Conservation (phyloP, 2,113 vertebrate genomes). For the Anarhynchus alexandrinus region DNA sequence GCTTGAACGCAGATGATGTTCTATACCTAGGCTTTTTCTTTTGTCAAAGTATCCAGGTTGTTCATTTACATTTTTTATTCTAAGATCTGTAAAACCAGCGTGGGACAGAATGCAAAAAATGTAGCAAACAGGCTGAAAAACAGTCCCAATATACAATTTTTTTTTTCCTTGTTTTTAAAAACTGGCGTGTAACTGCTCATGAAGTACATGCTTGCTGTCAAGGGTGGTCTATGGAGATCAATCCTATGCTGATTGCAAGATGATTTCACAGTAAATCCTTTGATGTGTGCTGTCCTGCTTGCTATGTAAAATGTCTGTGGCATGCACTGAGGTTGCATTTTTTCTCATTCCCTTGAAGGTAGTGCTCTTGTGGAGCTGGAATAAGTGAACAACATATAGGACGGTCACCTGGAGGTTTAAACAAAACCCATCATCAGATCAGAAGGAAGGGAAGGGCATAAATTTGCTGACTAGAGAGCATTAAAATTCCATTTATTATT, state of each 20-base stretch:
- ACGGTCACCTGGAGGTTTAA: constrained; percentile 52
- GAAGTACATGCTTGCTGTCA: constrained; percentile 73
- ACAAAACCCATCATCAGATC: not conserved
- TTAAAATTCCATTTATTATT: not conserved
- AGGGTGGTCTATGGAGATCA: constrained; percentile 53
- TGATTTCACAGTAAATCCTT: constrained; percentile 61
- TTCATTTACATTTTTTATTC: constrained; percentile 57
- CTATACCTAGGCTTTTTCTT: constrained; percentile 58
- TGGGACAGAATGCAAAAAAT: constrained; percentile 75
- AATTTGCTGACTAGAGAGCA: not conserved
- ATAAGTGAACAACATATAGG: constrained; percentile 63
- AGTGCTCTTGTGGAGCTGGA: constrained; percentile 59
- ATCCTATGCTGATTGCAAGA: constrained; percentile 55
- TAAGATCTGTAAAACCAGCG: constrained; percentile 73
- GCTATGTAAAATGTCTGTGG: constrained; percentile 52
- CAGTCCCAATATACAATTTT: constrained; percentile 64
- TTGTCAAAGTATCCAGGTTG: constrained; percentile 50
- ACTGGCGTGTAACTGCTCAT: constrained; percentile 48
- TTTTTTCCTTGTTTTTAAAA: constrained; percentile 71
- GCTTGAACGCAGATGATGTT: constrained; percentile 29
- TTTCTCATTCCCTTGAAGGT: constrained; percentile 58
- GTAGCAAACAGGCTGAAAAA: constrained; percentile 80
- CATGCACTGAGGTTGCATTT: constrained; percentile 70
- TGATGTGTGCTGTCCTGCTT: constrained; percentile 37
- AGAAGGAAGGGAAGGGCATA: not conserved